A percentile compares a stretch with the other conserved stretches of the same genome.
phyloP scores from a whole-genome alignment of 2,888 invertebrate species.

The Asteroscopus sphinx region DNA sequence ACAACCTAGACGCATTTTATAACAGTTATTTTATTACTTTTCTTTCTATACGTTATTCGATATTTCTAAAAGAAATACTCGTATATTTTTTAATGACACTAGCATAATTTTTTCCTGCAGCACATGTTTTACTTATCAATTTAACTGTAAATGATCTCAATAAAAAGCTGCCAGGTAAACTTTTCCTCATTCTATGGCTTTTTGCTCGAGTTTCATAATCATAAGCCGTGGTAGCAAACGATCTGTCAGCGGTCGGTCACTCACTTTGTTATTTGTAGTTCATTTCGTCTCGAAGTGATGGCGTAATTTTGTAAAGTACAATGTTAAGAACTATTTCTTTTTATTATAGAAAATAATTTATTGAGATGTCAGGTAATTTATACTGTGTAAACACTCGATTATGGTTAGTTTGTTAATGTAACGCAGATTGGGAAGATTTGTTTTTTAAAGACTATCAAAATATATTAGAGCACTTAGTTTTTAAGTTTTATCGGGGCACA shows the following conservation, averaged over 20 bases:
- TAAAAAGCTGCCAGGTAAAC: conserved; percentile 2
- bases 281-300: conserved; percentile 23
- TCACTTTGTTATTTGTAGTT: conserved; percentile 43
- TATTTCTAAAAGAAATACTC: not conserved
- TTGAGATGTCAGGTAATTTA: conserved; percentile 9
- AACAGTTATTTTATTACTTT: not conserved
- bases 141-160: conserved; percentile 2
- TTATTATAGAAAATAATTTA: conserved; percentile 16
- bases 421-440: too few relatives aligned
- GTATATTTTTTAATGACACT: too few relatives aligned
- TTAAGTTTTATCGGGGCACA: too few relatives aligned
- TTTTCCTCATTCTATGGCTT: conserved; percentile 10
- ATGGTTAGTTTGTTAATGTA: too few relatives aligned
- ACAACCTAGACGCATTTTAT: conserved; percentile 25
- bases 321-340: conserved; percentile 2
- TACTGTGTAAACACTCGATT: too few relatives aligned
- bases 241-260: conserved; percentile 33
- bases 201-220: conserved; percentile 14
- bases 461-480: too few relatives aligned
- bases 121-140: not conserved
- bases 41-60: too few relatives aligned
- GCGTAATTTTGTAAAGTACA: conserved; percentile 19
- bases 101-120: not conserved
- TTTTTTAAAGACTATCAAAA: too few relatives aligned
- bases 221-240: conserved; percentile 32